phyloP scores from a whole-genome alignment of 2,113 vertebrate species.

The Dissostichus mawsoni region DNA sequence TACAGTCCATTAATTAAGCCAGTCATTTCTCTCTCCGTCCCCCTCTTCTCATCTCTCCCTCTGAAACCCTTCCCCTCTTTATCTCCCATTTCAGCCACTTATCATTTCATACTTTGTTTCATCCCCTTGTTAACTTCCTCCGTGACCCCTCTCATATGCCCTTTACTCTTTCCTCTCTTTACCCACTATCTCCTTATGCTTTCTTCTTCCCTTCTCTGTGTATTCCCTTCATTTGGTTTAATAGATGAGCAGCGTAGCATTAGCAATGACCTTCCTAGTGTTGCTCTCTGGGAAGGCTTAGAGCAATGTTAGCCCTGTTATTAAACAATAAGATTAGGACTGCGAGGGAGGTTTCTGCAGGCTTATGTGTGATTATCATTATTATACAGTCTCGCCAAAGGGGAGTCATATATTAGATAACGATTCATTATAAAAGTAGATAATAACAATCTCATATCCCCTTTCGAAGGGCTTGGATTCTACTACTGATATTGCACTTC shows the following conservation, averaged over 20 bases:
- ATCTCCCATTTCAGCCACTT: constrained; percentile 46
- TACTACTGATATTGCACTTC: constrained; percentile 7
- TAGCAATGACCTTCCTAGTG: constrained; percentile 75
- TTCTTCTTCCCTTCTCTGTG: constrained; percentile 7
- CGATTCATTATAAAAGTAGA: constrained; percentile 31
- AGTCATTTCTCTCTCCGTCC: constrained; percentile 45
- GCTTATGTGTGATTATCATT: constrained; percentile 71
- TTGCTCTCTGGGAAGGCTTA: constrained; percentile 63
- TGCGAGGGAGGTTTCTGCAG: constrained; percentile 58
- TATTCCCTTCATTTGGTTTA: constrained; percentile 39
- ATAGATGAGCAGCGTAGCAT: constrained; percentile 63
- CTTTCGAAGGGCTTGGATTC: background rate
- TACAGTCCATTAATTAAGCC: constrained; percentile 76
- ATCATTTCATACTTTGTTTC: constrained; percentile 41
- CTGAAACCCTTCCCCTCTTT: constrained; percentile 55
- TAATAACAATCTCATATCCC: constrained; percentile 25
- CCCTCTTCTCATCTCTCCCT: constrained; percentile 56
- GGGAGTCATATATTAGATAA: constrained; percentile 42
- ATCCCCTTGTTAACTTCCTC: constrained; percentile 48
- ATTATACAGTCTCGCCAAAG: constrained; percentile 52
- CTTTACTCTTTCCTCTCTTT: constrained; percentile 14
- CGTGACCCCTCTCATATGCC: constrained; percentile 4
- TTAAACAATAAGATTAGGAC: constrained; percentile 74
- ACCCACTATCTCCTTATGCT: background rate
- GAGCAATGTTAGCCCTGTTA: constrained; percentile 66